A percentile compares a stretch with the other conserved stretches of the same genome.
Evolutionary conservation across 2,113 vertebrate species (phyloP).

Genomic region (Gadus chalcogrammus): DNA sequence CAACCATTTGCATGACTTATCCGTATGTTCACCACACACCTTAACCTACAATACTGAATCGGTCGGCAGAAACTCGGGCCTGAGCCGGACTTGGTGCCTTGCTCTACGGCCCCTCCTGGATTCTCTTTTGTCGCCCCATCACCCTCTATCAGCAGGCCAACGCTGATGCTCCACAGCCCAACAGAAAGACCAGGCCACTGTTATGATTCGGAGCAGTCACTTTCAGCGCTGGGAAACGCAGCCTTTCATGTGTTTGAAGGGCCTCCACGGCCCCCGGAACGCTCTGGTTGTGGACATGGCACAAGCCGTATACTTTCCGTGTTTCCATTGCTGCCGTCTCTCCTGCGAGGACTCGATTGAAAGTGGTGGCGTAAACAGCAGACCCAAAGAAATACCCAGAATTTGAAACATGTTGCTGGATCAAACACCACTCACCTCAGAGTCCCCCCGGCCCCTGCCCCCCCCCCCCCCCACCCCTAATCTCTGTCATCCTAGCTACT

Average conservation of each 20-base stretch:
- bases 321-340: conserved; percentile 52
- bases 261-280: conserved; percentile 38
- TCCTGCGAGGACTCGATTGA: conserved; percentile 36
- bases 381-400: conserved; percentile 27
- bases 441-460: too few species aligned
- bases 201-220: conserved; percentile 22
- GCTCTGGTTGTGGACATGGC: conserved; percentile 35
- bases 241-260: conserved; percentile 34
- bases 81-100: background rate
- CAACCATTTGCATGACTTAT: too few species aligned
- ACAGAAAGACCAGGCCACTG: conserved; percentile 27
- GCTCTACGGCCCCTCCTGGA: conserved; percentile 1
- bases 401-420: conserved; percentile 28
- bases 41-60: too few species aligned
- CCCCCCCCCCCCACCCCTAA: too few species aligned
- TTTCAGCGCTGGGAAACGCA: conserved; percentile 6
- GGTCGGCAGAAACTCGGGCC: too few species aligned
- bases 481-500: conserved; percentile 21
- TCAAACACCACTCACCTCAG: conserved; percentile 39
- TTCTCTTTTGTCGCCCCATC: conserved; percentile 23
- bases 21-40: too few species aligned
- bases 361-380: conserved; percentile 51
- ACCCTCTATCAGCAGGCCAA: conserved; percentile 14
- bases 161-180: conserved; percentile 12
- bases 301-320: conserved; percentile 42